Evolutionary conservation across 2,797 vertebrate species (phyloP), one percentile per base, ranked within the genome.

Genomic region (Echeneis naucrates): DNA sequence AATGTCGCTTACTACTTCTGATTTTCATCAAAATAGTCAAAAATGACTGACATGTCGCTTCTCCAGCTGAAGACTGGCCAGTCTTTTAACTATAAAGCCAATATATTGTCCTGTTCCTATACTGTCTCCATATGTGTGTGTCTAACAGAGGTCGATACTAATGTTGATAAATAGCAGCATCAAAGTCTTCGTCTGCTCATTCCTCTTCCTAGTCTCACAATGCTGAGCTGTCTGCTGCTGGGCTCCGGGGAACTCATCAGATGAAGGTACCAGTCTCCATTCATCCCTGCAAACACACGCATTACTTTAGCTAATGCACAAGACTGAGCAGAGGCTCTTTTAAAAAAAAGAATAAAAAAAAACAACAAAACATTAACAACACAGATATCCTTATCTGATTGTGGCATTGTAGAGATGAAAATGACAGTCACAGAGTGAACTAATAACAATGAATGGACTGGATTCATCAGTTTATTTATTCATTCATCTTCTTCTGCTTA

Each of bases 261-360:
- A 85, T 82, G 72, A 48, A 57, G 69, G 82, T 82, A 80, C 75
- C 81, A 83, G 75, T 56, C 77, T 81, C 77, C 71, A 82, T 60
- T 78, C 64, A 76, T 70, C 54, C 55, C 57, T 69, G 62, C 56
- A 56, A 72, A 63, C 12, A 32, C 26, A 62, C 8, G 23, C 10
- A 30, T 47, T 51, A 50, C 35, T 65, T 14, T 8, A 42, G 44
- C 27, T 12, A 23, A 40, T 21, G 16, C 42, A 11, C 27, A 9
- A 6, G 6, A 26, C 17, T 33, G 26, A n/a, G 24, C 6, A 54
- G 42, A 47, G 24, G 8, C 32, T 0, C 7, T 38, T 54, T 54
- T 4, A 48, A 6, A 24, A n/a, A n/a, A n/a, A n/a, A n/a, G n/a
- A n/a, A n/a, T n/a, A n/a, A n/a, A n/a, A 30, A 30, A 30, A 3